A percentile compares a stretch with the other conserved stretches of the same genome.
These are phyloP conservation scores for Pangasius mekongensis DNA, from an alignment of 2,797 vertebrate species.

Conservation along the genomic window DNA sequence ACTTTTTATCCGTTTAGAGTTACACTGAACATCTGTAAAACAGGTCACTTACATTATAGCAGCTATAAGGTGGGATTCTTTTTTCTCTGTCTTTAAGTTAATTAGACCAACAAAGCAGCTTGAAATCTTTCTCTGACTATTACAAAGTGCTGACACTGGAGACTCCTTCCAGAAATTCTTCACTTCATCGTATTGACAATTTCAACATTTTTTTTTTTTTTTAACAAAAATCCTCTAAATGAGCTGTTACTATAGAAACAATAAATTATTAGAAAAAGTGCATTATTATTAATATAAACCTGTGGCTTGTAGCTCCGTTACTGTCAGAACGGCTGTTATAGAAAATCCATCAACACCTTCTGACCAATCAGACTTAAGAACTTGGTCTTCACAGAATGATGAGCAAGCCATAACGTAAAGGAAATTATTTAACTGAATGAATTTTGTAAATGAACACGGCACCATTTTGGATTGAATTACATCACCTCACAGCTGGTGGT, in stretches of 20 bases:
- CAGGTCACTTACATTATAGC: background rate
- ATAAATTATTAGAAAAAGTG: background rate
- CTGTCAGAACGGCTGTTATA: background rate
- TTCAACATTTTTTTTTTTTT: background rate
- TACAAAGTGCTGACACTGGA: background rate
- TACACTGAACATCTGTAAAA: background rate
- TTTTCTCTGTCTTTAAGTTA: too few relatives aligned
- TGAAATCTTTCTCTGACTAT: background rate
- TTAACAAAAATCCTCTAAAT: too few relatives aligned
- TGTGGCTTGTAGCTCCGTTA: background rate
- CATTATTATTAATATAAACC: background rate
- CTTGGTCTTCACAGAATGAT: background rate
- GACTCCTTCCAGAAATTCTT: background rate
- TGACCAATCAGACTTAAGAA: background rate
- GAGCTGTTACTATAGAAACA: background rate
- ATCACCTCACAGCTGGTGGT: constrained; percentile 67
- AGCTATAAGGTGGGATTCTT: background rate
- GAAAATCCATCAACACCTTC: background rate
- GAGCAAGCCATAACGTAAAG: background rate
- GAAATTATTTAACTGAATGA: background rate
- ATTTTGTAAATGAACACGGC: background rate
- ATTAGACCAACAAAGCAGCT: background rate
- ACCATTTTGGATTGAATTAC: constrained; percentile 52
- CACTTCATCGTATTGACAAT: background rate
- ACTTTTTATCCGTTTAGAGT: background rate